Percentiles rank a stretch among this genome's conserved stretches.
These are phyloP conservation scores for Bradypus variegatus DNA, from an alignment of 2,797 vertebrate genomes.

Conservation along the genomic window DNA sequence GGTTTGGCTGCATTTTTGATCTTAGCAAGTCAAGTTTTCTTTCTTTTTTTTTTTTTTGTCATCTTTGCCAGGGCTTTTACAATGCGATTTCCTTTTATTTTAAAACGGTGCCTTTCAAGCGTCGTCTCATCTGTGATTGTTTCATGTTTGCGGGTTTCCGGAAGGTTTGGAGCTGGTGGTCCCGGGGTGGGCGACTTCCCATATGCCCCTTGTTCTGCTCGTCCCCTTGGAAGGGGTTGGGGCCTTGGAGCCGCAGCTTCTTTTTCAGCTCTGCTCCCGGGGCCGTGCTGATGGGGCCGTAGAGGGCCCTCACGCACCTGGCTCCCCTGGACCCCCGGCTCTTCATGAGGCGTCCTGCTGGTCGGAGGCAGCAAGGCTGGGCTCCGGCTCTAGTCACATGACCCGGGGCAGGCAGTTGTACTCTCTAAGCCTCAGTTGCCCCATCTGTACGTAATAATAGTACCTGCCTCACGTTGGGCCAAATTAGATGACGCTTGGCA, in stretches of 20 bases:
- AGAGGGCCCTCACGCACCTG: neutral
- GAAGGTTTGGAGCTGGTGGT: constrained; percentile 58
- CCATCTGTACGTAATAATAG: neutral
- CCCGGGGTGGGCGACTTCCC: constrained; percentile 60
- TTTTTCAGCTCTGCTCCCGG: neutral
- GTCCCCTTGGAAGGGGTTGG: neutral
- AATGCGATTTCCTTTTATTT: constrained; percentile 69
- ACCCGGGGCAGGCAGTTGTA: neutral
- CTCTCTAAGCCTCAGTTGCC: neutral
- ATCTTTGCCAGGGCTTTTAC: constrained; percentile 73
- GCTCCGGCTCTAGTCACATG: neutral
- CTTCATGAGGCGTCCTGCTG: rapidly evolving
- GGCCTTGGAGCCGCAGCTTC: neutral
- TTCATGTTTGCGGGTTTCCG: constrained; percentile 71
- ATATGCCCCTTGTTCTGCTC: constrained; percentile 27
- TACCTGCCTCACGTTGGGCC: neutral
- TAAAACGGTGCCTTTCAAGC: constrained; percentile 60
- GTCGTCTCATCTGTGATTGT: constrained; percentile 73
- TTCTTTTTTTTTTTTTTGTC: constrained; percentile 63
- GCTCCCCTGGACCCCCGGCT: rapidly evolving
- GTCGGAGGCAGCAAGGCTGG: neutral
- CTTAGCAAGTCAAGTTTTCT: constrained; percentile 61
- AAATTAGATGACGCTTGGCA: neutral
- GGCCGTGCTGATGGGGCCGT: neutral
- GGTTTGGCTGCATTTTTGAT: constrained; percentile 72